Percentiles rank a stretch among this genome's conserved stretches.
Conservation (phyloP, 2,797 vertebrate genomes). For the Eleutherodactylus coqui region DNA sequence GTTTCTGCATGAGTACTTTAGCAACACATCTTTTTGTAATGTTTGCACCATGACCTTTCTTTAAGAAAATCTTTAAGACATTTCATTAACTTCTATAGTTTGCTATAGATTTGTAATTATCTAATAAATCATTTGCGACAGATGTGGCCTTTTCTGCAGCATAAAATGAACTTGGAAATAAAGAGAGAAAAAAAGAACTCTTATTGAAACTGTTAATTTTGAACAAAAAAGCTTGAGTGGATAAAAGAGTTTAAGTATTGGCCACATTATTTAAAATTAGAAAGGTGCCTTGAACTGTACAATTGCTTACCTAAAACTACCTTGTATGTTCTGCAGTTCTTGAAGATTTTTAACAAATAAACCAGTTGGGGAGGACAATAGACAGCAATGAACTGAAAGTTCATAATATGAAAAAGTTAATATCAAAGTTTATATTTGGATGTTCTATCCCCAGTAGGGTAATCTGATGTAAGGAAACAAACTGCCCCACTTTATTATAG, state of each 20-base stretch:
- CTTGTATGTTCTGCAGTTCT: background rate
- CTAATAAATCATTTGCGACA: slow-evolving; percentile 16
- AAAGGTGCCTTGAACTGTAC: background rate
- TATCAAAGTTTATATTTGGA: no score
- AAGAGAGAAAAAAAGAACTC: background rate
- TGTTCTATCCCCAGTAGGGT: no score
- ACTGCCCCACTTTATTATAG: no score
- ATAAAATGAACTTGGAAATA: background rate
- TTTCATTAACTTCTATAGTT: background rate
- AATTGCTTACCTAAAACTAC: background rate
- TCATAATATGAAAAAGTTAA: no score
- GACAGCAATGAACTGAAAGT: no score
- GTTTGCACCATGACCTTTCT: background rate
- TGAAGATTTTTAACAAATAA: background rate
- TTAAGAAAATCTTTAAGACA: background rate
- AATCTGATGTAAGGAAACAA: no score
- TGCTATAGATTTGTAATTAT: slow-evolving; percentile 21
- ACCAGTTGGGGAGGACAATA: background rate
- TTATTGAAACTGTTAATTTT: slow-evolving; percentile 1
- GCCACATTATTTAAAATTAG: background rate
- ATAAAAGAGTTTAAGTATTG: background rate
- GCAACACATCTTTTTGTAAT: slow-evolving; percentile 3
- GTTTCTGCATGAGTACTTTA: background rate
- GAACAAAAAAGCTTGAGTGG: no score
- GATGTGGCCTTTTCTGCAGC: background rate